Percentiles rank a stretch among this genome's conserved stretches.
Evolutionary conservation across 2,888 invertebrate genomes (phyloP).

Genomic region (Proisotoma minuta): DNA sequence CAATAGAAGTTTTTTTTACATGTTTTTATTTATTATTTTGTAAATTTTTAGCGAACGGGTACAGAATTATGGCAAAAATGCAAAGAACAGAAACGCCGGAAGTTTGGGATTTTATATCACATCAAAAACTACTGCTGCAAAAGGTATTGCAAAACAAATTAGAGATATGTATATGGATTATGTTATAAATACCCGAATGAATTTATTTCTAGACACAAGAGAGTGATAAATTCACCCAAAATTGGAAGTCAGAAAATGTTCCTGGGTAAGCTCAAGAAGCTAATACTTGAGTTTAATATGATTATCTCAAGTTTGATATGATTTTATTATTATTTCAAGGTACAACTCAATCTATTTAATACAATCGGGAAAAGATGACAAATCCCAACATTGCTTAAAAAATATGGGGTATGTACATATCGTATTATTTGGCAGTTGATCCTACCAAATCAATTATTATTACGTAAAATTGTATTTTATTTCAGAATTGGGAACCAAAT

Average conservation of each 20-base stretch:
- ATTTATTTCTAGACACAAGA: not conserved
- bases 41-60: not conserved
- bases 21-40: not conserved
- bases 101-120: constrained; percentile 11
- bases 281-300: too few species aligned
- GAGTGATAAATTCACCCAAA: constrained; percentile 4
- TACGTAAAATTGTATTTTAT: not conserved
- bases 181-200: not conserved
- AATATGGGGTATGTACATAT: constrained; percentile 4
- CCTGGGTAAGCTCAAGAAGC: too few species aligned
- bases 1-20: not conserved
- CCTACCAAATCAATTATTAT: not conserved
- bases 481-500: constrained; percentile 6
- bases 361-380: not conserved
- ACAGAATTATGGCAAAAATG: not conserved
- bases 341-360: not conserved
- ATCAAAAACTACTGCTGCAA: not conserved
- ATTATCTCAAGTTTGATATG: too few species aligned
- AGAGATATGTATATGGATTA: not conserved
- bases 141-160: not conserved
- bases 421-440: not conserved
- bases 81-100: not conserved
- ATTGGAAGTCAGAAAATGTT: not conserved
- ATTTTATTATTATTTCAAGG: too few species aligned
- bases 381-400: not conserved